Percentiles rank a stretch among this genome's conserved stretches.
phyloP scores from a whole-genome alignment of 2,797 vertebrate genomes.

The Acanthurus leucopareius region DNA sequence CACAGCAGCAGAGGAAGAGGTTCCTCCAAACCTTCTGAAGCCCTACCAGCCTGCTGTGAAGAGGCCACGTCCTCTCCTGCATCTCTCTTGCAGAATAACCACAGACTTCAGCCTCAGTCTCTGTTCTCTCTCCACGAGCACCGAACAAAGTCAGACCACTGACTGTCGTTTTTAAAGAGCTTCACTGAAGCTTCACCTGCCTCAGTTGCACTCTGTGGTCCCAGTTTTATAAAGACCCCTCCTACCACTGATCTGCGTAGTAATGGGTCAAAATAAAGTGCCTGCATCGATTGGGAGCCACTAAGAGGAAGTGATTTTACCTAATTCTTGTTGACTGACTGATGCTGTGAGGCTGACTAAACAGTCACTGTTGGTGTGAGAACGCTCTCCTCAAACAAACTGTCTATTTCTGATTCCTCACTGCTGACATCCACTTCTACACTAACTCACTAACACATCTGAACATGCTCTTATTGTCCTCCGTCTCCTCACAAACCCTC shows the following conservation, averaged over 20 bases:
- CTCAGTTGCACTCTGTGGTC: conserved; percentile 42
- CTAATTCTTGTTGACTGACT: conserved; percentile 41
- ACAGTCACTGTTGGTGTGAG: conserved; percentile 4
- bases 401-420: background rate
- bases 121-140: conserved; percentile 13
- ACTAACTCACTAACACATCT: background rate
- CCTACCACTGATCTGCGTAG: conserved; percentile 51
- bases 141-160: conserved; percentile 6
- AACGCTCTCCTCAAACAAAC: background rate
- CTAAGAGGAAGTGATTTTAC: conserved; percentile 54
- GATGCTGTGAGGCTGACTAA: background rate
- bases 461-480: background rate
- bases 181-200: conserved; percentile 60
- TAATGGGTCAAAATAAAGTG: conserved; percentile 61
- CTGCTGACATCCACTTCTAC: background rate
- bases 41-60: conserved; percentile 32
- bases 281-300: conserved; percentile 53
- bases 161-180: conserved; percentile 41
- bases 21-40: conserved; percentile 45
- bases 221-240: conserved; percentile 14
- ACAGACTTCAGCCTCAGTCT: background rate
- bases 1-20: conserved; percentile 51
- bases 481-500: background rate
- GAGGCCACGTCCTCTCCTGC: conserved; percentile 46
- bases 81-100: conserved; percentile 36